Conservation (phyloP, 2,888 invertebrate genomes). For the Desoria tigrina region DNA sequence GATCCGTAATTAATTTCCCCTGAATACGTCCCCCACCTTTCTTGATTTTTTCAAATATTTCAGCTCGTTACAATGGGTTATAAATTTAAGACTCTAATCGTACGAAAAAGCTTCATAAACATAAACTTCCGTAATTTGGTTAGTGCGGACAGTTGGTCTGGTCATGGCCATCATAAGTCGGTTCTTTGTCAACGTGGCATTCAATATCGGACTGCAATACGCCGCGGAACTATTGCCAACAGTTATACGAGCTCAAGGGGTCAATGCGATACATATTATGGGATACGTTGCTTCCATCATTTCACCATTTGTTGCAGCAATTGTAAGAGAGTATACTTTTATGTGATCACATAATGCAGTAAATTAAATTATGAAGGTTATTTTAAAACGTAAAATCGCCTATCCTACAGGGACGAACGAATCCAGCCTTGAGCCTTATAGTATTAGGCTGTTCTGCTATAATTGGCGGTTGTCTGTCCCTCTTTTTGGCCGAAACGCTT, state of each 20-base stretch:
- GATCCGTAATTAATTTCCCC: too few relatives aligned
- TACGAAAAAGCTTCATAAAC: too few relatives aligned
- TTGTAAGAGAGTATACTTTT: constrained; percentile 66
- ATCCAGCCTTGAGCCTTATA: constrained; percentile 71
- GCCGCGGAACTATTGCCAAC: constrained; percentile 85
- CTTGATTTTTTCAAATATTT: too few relatives aligned
- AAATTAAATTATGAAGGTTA: not conserved
- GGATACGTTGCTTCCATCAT: constrained; percentile 55
- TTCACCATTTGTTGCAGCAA: constrained; percentile 76
- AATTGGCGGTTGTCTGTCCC: constrained; percentile 71
- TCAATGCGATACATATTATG: constrained; percentile 54
- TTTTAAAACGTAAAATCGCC: too few relatives aligned
- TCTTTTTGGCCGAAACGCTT: constrained; percentile 81
- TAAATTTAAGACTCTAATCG: too few relatives aligned
- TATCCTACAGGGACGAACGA: constrained; percentile 66
- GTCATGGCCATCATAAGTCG: constrained; percentile 72
- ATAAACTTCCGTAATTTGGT: too few relatives aligned
- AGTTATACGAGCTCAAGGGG: constrained; percentile 66
- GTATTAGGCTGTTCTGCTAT: constrained; percentile 77
- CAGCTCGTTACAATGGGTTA: too few relatives aligned
- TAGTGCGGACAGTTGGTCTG: not conserved
- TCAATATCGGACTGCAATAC: constrained; percentile 86
- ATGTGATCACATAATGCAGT: not conserved
- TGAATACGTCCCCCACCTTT: too few relatives aligned
- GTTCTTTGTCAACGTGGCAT: constrained; percentile 83